These are phyloP conservation scores for Ericerus pela DNA, from an alignment of 1,140 invertebrate genomes.

Conservation along the genomic window DNA sequence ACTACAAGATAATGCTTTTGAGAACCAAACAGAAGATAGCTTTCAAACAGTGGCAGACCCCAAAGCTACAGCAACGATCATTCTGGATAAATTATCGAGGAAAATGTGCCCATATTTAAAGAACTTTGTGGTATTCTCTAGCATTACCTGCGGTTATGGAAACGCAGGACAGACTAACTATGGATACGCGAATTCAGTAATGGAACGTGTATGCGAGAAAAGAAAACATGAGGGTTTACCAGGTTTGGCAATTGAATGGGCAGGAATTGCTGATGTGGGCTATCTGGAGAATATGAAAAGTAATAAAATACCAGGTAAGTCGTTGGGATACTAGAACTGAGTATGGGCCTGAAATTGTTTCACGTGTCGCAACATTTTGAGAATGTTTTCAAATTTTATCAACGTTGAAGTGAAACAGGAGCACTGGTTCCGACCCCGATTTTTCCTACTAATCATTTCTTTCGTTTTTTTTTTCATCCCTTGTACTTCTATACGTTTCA, in stretches of 20 bases:
- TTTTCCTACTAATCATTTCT: too few species aligned
- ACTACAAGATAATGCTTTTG: conserved; percentile 39
- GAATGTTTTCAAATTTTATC: too few species aligned
- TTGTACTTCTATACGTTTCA: too few species aligned
- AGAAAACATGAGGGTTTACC: conserved; percentile 15
- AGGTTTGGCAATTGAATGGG: conserved; percentile 23
- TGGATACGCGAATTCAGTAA: conserved; percentile 21
- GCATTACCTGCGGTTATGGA: conserved; percentile 18
- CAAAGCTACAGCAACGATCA: conserved; percentile 38
- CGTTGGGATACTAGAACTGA: too few species aligned
- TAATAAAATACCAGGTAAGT: not conserved
- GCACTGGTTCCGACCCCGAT: too few species aligned
- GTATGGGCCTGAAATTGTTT: too few species aligned
- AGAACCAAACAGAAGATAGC: conserved; percentile 39
- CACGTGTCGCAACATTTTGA: too few species aligned
- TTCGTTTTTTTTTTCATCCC: too few species aligned
- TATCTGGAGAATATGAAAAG: not conserved
- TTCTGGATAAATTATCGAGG: conserved; percentile 38
- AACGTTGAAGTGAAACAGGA: too few species aligned
- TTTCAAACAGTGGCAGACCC: conserved; percentile 35
- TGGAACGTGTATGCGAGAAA: conserved; percentile 22
- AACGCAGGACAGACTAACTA: conserved; percentile 22
- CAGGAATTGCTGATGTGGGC: not conserved
- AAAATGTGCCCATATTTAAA: conserved; percentile 29
- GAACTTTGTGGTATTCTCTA: conserved; percentile 23